These are phyloP conservation scores for Phymatocera aterrima DNA, from an alignment of 2,888 invertebrate genomes.

Conservation along the genomic window DNA sequence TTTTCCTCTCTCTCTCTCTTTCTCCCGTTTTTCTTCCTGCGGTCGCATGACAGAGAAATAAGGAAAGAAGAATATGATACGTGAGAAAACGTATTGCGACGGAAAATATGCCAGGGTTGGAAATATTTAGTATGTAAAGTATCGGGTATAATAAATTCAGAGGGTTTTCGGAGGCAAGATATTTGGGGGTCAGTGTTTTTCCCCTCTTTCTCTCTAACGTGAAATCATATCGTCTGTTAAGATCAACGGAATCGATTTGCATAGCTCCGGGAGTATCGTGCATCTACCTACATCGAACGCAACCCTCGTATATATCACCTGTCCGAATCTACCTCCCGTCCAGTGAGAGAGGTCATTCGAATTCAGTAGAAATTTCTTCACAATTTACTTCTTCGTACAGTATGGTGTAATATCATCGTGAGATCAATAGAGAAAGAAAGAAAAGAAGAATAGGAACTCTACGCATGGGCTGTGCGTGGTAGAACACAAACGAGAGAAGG, in stretches of 20 bases:
- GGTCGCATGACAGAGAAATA: too few species aligned
- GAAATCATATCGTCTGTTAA: conserved; percentile 5
- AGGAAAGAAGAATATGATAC: not conserved
- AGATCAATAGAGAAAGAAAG: not conserved
- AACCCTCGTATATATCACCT: conserved; percentile 8
- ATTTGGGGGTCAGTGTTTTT: too few species aligned
- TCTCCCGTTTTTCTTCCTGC: too few species aligned
- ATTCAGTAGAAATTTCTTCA: too few species aligned
- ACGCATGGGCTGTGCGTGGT: too few species aligned
- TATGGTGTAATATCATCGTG: not conserved
- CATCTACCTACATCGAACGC: not conserved
- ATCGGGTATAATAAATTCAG: conserved; percentile 3
- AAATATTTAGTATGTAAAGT: conserved; percentile 5
- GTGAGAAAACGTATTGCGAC: not conserved
- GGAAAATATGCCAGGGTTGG: not conserved
- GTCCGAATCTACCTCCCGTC: not conserved
- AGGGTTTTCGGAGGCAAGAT: not conserved
- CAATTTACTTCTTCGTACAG: not conserved
- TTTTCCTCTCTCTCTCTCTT: too few species aligned
- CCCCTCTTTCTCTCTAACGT: too few species aligned
- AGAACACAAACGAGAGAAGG: too few species aligned
- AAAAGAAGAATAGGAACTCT: too few species aligned
- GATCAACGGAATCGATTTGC: conserved; percentile 13
- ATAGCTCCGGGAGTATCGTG: not conserved
- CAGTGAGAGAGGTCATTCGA: not conserved